phyloP scores from a whole-genome alignment of 2,888 invertebrate genomes.

The Brachyptera putata region DNA sequence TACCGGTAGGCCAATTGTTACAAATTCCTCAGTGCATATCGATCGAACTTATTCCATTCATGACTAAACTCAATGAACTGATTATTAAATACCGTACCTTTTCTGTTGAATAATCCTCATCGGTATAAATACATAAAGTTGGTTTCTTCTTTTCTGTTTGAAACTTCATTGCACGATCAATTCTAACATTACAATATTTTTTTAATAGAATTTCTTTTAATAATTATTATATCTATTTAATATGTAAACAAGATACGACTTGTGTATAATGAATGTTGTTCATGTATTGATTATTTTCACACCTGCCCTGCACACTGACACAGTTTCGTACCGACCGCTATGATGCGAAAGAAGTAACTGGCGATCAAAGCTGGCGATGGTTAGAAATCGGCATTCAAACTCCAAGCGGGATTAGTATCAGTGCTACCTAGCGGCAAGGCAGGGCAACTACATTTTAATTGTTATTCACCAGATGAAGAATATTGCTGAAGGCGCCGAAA shows the following conservation, averaged over 20 bases:
- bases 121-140: slow-evolving; percentile 61
- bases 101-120: slow-evolving; percentile 51
- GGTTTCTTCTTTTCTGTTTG: slow-evolving; percentile 50
- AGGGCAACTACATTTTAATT: slow-evolving; percentile 7
- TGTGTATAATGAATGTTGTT: no score
- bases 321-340: not conserved
- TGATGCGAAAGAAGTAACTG: not conserved
- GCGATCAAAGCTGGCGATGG: not conserved
- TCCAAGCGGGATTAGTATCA: slow-evolving; percentile 7
- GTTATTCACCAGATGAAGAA: slow-evolving; percentile 8
- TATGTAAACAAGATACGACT: not conserved
- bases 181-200: not conserved
- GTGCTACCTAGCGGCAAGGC: slow-evolving; percentile 25
- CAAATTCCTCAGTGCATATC: not conserved
- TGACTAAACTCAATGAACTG: not conserved
- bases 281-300: no score
- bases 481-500: not conserved
- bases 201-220: no score
- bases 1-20: not conserved
- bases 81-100: slow-evolving; percentile 47
- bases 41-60: not conserved
- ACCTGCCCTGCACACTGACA: no score
- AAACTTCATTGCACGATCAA: slow-evolving; percentile 28
- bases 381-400: no score
- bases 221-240: no score